These are phyloP conservation scores for Scolopax rusticola DNA, from an alignment of 2,797 vertebrate species.

Conservation along the genomic window DNA sequence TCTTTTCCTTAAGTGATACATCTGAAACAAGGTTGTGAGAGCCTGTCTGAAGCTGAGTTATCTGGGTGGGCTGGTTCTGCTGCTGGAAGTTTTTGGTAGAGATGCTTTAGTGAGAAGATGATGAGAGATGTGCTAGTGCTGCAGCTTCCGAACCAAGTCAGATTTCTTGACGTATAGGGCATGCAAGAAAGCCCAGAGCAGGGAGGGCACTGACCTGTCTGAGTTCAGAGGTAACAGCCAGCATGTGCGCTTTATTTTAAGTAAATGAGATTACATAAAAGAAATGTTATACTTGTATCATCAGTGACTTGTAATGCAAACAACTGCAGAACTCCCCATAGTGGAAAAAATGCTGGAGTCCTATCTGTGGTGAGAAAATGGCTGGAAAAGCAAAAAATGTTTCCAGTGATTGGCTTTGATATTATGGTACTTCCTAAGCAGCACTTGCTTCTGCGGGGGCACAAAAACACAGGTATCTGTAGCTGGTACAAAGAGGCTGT, in stretches of 20 bases:
- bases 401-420: neutral
- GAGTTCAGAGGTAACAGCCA: neutral
- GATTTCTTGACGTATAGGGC: neutral
- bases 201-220: neutral
- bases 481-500: neutral
- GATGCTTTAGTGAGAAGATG: neutral
- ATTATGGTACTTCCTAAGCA: neutral
- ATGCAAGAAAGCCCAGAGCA: neutral
- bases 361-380: neutral
- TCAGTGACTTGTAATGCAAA: neutral
- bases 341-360: neutral
- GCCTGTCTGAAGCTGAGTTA: neutral
- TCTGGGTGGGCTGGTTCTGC: neutral
- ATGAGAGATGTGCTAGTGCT: neutral
- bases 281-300: neutral
- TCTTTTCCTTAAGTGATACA: neutral
- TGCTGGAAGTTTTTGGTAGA: neutral
- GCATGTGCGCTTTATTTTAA: neutral
- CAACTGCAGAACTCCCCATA: neutral
- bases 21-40: neutral
- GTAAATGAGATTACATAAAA: neutral
- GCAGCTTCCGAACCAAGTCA: neutral
- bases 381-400: neutral
- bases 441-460: rapidly evolving
- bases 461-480: rapidly evolving